Evolutionary conservation across 2,888 invertebrate species (phyloP).

Genomic region (Allacma fusca): DNA sequence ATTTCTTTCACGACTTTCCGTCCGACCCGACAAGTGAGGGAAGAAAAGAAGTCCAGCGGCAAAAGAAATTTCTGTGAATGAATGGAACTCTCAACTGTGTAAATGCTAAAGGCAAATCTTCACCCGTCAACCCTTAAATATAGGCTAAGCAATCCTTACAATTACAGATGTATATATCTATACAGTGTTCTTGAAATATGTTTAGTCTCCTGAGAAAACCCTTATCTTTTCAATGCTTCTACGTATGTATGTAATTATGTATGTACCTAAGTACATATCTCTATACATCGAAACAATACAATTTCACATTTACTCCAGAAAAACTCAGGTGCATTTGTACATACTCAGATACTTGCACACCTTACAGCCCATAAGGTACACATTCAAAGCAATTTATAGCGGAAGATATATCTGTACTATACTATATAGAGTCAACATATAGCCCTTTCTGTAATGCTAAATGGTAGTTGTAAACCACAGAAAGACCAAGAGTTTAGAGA

Average conservation of each 20-base stretch:
- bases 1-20: not conserved
- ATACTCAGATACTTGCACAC: not conserved
- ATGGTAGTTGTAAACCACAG: too few species aligned
- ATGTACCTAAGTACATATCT: not conserved
- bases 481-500: not conserved
- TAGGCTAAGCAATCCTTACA: not conserved
- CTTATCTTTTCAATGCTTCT: not conserved
- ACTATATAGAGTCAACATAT: too few species aligned
- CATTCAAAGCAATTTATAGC: too few species aligned
- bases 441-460: too few species aligned
- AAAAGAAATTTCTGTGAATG: not conserved
- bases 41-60: slow-evolving; percentile 13
- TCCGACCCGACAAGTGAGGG: slow-evolving; percentile 8
- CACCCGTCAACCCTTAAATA: slow-evolving; percentile 8
- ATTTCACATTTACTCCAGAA: slow-evolving; percentile 7
- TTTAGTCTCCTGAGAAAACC: too few species aligned
- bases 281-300: too few species aligned
- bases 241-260: too few species aligned
- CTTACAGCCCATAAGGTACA: too few species aligned
- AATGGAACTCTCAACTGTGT: not conserved
- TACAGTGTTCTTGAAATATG: too few species aligned
- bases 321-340: not conserved
- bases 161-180: not conserved
- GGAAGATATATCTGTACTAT: too few species aligned
- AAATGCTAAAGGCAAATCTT: not conserved